Base-by-base conservation (phyloP, 2,888 invertebrate species). In the Pomacea canaliculata region DNA sequence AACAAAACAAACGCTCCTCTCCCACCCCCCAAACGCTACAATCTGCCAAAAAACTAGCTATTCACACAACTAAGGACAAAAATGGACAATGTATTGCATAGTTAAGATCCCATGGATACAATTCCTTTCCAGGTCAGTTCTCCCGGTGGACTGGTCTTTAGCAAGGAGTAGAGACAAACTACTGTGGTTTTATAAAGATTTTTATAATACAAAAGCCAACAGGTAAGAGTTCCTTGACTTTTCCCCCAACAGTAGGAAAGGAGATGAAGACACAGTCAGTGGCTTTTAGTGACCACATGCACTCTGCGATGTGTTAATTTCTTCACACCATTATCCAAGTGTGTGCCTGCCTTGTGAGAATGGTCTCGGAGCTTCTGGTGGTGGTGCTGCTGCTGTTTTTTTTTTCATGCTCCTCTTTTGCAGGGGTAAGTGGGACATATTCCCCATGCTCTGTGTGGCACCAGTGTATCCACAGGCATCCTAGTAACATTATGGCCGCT, bases 401-500 rank as follows among this genome's bases (percentile, higher is more conserved):
- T 63, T 71, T 62, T 19, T 73, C 48, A 19, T 59, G 70, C 59
- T 63, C 37, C 65, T 76, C 70, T 65, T 76, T 62, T n/a, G 48
- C n/a, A 46, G 70, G 65, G 18, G 65, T 48, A 63, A 66, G 23
- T 18, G 70, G 76, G 70, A 70, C 19, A 65, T 76, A 70, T 19
- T 70, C 49, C 9, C 63, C 70, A 27, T 75, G 74, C 48, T 77
- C 73, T 13, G 73, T 59, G 71, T 79, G 79, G 37, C 79, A 79
- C 79, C 79, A 79, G 67, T 77, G 70, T 69, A 69, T 78, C 70
- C 77, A 79, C 23, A 77, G 9, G n/a, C 77, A 76, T 18, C 79
- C 79, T 23, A 65, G 70, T 27, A 79, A 19, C 60, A 79, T 56
- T 27, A 79, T 27, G 4, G 76, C 77, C 0, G 77, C 70, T 9